These are phyloP conservation scores for Caenorhabditis latens DNA, from an alignment of 1,140 invertebrate genomes.

Conservation along the genomic window DNA sequence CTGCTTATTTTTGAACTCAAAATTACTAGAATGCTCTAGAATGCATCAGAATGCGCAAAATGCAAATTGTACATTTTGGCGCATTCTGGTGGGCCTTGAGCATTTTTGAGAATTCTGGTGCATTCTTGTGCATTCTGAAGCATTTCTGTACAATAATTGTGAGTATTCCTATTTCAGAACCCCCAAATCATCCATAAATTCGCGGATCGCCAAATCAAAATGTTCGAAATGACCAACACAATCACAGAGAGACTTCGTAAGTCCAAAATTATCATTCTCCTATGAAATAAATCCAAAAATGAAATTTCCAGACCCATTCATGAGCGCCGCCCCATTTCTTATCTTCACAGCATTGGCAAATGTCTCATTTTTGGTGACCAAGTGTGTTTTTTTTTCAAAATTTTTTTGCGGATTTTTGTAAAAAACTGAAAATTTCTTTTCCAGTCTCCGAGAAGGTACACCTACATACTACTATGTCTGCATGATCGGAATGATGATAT, in stretches of 20 bases:
- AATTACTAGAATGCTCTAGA: background rate
- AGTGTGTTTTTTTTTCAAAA: background rate
- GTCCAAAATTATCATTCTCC: background rate
- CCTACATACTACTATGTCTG: background rate
- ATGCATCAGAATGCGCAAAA: background rate
- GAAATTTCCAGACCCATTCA: conserved; percentile 1
- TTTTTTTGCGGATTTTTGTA: too few species aligned
- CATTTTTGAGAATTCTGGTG: too few species aligned
- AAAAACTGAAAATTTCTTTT: background rate
- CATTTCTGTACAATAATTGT: too few species aligned
- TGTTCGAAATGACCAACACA: conserved; percentile 13
- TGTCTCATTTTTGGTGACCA: background rate
- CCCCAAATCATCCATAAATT: background rate
- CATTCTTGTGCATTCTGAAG: background rate
- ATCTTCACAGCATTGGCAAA: background rate
- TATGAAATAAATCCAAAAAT: too few species aligned
- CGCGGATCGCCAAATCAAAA: conserved; percentile 28
- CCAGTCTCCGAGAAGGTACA: background rate
- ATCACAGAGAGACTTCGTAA: background rate
- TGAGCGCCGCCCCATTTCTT: conserved; percentile 20
- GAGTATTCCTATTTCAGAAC: too few species aligned
- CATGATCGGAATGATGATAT: conserved; percentile 32
- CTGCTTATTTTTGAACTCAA: background rate
- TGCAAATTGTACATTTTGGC: too few species aligned
- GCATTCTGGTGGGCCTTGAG: too few species aligned